phyloP scores from a whole-genome alignment of 1,140 invertebrate genomes.

The Steinernema khuongi region DNA sequence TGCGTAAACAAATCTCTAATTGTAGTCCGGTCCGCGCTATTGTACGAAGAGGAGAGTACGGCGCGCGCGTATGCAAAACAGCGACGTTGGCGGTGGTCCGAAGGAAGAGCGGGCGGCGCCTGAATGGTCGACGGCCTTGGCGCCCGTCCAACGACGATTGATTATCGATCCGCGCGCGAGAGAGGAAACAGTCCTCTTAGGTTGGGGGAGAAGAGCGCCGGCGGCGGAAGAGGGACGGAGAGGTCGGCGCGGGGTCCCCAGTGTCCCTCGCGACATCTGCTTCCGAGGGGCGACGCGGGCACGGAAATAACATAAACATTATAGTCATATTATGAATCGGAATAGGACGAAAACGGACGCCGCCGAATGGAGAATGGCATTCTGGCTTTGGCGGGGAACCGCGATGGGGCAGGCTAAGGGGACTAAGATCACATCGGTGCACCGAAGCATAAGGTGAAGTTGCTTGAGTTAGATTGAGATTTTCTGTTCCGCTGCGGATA shows the following conservation, averaged over 20 bases:
- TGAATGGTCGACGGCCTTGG: neutral
- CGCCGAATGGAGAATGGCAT: too few species aligned
- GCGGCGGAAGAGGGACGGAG: neutral
- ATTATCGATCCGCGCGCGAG: slow-evolving; percentile 14
- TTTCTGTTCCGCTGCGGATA: too few species aligned
- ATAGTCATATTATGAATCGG: neutral
- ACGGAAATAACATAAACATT: neutral
- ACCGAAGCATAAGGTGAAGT: too few species aligned
- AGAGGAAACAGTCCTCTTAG: neutral
- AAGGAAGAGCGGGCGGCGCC: neutral
- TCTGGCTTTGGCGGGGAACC: neutral
- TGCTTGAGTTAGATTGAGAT: too few species aligned
- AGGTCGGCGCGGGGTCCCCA: neutral
- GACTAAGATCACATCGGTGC: too few species aligned
- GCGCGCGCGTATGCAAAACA: slow-evolving; percentile 5
- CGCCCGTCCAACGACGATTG: neutral
- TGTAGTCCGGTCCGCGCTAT: slow-evolving; percentile 13
- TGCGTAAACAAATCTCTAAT: too few species aligned
- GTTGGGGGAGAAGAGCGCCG: neutral
- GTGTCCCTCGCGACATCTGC: slow-evolving; percentile 1
- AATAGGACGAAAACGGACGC: too few species aligned
- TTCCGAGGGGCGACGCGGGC: neutral
- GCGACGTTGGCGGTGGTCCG: neutral
- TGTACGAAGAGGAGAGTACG: neutral
- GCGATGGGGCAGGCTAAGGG: neutral